Evolutionary conservation across 2,113 vertebrate species (phyloP), one percentile per base, ranked within the genome.

Genomic region (Lepidothrix coronata): DNA sequence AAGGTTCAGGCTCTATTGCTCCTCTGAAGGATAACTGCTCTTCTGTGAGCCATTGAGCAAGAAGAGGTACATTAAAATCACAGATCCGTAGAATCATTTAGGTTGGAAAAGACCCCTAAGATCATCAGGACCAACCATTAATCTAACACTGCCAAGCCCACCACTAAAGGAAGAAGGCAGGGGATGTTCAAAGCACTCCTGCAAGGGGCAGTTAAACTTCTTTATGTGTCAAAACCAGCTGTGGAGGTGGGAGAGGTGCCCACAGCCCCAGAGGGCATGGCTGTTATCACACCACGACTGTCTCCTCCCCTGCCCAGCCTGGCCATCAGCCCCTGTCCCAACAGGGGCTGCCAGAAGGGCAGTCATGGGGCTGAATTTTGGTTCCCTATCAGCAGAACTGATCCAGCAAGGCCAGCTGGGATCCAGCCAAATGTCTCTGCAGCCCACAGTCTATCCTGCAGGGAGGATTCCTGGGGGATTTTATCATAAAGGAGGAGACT

Each of bases 1-100:
- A 28, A 62, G 41, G 18, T 24, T 86, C 83, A 91, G 79, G 91
- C 73, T 94, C 86, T 37, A 4, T 4, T 83, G 72, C 95, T 80
- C 44, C 76, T 80, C 70, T 84, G 96, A 92, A 96, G 91, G 96
- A 1, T 35, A 93, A 91, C 44, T 81, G 83, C 83, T 48, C 89
- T 78, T 48, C 76, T 39, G 76, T n/a, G 84, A 89, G 84, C 77
- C 68, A 22, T 1, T 12, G 44, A 23, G 61, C 7, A 28, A 37
- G 55, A 30, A 24, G 48, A 39, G 18, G 35, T 31, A 14, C 37
- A 8, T 37, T 2, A 74, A 84, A 77, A 57, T 3, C 88, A 90
- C 13, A 6, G 12, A 57, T 5, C 72, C 80, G 2, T 63, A 66
- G 14, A 33, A 24, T 2, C 65, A 12, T 67, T 33, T 39, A 16